These are phyloP conservation scores for Latrodectus geometricus DNA, from an alignment of 1,140 invertebrate species.

Conservation along the genomic window DNA sequence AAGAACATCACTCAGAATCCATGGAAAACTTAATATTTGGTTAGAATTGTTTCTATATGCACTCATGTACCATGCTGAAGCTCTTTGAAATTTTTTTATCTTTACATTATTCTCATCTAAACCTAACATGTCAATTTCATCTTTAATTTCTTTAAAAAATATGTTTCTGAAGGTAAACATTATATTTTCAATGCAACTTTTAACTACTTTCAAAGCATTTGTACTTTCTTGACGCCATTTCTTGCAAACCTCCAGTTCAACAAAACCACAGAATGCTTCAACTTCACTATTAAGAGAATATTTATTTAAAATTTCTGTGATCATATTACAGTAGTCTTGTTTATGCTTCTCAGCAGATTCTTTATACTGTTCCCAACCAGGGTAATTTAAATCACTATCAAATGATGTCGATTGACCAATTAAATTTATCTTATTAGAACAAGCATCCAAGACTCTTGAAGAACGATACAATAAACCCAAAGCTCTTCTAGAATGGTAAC, in stretches of 20 bases:
- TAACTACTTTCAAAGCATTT: conserved; percentile 17
- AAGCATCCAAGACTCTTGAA: conserved; percentile 36
- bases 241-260: conserved; percentile 15
- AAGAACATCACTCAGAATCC: conserved; percentile 49
- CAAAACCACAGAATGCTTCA: conserved; percentile 38
- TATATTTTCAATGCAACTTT: conserved; percentile 4
- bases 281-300: conserved; percentile 63
- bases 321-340: conserved; percentile 31
- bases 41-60: conserved; percentile 8
- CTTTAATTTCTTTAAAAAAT: conserved; percentile 24
- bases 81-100: conserved; percentile 24
- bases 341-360: conserved; percentile 38
- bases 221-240: conserved; percentile 29
- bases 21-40: conserved; percentile 38
- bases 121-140: conserved; percentile 6
- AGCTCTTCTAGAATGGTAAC: conserved; percentile 57
- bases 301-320: conserved; percentile 64
- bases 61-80: conserved; percentile 54
- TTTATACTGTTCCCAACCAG: conserved; percentile 61
- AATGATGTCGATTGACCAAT: not conserved
- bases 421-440: conserved; percentile 36
- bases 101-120: not conserved
- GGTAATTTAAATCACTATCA: conserved; percentile 45
- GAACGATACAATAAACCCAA: conserved; percentile 62
- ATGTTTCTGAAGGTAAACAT: not conserved